A percentile compares a stretch with the other conserved stretches of the same genome.
Conservation (phyloP, 1,140 invertebrate genomes). For the Magallana gigas region DNA sequence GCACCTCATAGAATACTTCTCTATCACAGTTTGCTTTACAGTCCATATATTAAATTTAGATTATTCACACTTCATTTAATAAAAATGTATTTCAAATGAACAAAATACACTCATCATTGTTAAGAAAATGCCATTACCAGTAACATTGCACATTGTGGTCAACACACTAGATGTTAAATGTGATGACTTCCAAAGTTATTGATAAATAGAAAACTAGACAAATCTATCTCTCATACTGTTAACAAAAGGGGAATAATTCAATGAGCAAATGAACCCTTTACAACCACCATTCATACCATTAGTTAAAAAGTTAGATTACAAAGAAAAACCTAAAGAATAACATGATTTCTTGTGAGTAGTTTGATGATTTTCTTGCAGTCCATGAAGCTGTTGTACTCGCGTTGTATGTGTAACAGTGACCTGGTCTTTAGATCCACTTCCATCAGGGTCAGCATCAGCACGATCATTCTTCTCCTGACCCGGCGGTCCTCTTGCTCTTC, state of each 20-base stretch:
- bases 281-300: slow-evolving; percentile 19
- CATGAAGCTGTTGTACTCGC: slow-evolving; percentile 62
- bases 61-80: slow-evolving; percentile 6
- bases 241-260: not conserved
- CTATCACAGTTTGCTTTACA: slow-evolving; percentile 24
- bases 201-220: not conserved
- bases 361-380: slow-evolving; percentile 63
- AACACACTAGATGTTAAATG: too few relatives aligned
- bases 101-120: too few relatives aligned
- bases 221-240: slow-evolving; percentile 8
- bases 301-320: not conserved
- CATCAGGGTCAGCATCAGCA: slow-evolving; percentile 55
- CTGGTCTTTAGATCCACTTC: slow-evolving; percentile 57
- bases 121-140: too few relatives aligned
- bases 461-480: slow-evolving; percentile 73
- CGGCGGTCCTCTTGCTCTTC: slow-evolving; percentile 73
- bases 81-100: not conserved
- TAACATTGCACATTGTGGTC: too few relatives aligned
- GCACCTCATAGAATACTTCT: not conserved
- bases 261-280: slow-evolving; percentile 20
- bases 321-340: slow-evolving; percentile 47
- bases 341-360: slow-evolving; percentile 69
- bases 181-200: not conserved
- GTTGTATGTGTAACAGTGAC: slow-evolving; percentile 54
- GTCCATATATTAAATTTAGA: not conserved